Base-by-base conservation (phyloP, 23 tunicate genomes). In the Aplidium turbinatum region DNA sequence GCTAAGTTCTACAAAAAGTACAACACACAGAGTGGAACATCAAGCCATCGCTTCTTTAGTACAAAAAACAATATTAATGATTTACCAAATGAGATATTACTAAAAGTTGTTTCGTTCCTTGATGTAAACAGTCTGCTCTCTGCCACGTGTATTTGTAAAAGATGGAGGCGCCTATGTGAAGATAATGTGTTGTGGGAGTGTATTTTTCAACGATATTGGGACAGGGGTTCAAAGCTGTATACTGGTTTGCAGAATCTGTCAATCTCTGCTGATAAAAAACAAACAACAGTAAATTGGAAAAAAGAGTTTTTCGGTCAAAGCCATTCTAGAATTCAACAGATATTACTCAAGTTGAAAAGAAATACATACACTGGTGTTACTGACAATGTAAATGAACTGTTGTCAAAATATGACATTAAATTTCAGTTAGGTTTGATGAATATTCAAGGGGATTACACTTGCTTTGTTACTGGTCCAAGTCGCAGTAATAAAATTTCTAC, bases 61-160 rank as follows among this genome's bases (percentile, higher is more conserved):
- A n/a, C n/a, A n/a, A n/a, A n/a, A n/a, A n/a, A n/a, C n/a, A n/a
- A n/a, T n/a, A 35, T 65, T 2, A 16, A 38, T 35, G 72, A 42
- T 45, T 54, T 78, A 5, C 84, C 84, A 0, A 38, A 35, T 78
- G 84, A 78, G 50, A 53, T 78, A 7, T 30, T 68, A 1, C 27
- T 33, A 6, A 52, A 78, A 35, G 27, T 78, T 23, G 31, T 78
- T 53, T 19, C 5, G 54, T 78, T 31, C 23, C 55, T 78, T 6
- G 27, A 46, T 36, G n/a, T 78, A 2, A 34, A 54, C 25, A 78
- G 55, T 38, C 11, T 78, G 4, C 55, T 68, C 28, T 53, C 22
- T 36, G 53, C 56, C 35, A 20, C 76, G 20, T 22, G 55, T 32
- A 67, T 68, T 66, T 78, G 84, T 36, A 29, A 32, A 18, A 53